Conservation (phyloP, 2,888 invertebrate genomes). For the Acronicta leporina region DNA sequence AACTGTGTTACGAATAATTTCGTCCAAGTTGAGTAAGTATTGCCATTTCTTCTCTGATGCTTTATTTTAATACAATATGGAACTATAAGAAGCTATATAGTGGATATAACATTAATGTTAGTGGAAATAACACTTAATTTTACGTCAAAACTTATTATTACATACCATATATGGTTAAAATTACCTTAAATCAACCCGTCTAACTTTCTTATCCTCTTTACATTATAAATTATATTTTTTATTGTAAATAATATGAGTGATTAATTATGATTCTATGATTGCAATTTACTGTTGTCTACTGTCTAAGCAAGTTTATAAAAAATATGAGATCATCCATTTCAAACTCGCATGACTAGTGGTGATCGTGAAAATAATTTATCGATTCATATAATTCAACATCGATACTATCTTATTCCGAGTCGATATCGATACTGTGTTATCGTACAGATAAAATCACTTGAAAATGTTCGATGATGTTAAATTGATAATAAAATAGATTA, state of each 20-base stretch:
- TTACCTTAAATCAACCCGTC: conserved; percentile 27
- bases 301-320: conserved; percentile 46
- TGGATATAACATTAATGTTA: too few species aligned
- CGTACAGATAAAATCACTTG: conserved; percentile 28
- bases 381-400: conserved; percentile 40
- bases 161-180: conserved; percentile 22
- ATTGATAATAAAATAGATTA: conserved; percentile 33
- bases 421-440: conserved; percentile 39
- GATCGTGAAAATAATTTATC: conserved; percentile 37
- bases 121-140: neutral
- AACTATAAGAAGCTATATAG: too few species aligned
- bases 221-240: conserved; percentile 25
- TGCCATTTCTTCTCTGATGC: too few species aligned
- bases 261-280: conserved; percentile 53
- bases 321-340: conserved; percentile 47
- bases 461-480: conserved; percentile 29
- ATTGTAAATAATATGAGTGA: conserved; percentile 45
- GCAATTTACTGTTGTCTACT: conserved; percentile 49
- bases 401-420: conserved; percentile 33
- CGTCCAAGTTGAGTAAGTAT: too few species aligned
- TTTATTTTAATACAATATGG: too few species aligned
- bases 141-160: conserved; percentile 14
- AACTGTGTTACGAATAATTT: too few species aligned
- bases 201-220: conserved; percentile 37
- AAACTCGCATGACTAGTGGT: conserved; percentile 21